phyloP scores from a whole-genome alignment of 2,888 invertebrate genomes.

The Tenthredo amoena region DNA sequence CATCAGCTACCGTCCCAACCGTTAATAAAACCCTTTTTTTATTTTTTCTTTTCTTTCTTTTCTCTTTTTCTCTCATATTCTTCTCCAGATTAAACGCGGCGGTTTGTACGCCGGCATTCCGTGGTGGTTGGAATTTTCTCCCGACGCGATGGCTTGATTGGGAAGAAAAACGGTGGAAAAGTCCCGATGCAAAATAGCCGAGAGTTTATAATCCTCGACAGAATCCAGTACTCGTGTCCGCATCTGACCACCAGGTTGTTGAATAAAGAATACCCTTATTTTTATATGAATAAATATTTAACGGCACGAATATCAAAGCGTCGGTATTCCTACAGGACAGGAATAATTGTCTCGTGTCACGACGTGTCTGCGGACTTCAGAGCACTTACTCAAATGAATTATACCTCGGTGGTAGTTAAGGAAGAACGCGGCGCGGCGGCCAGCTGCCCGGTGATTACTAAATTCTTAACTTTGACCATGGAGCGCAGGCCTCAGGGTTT shows the following conservation, averaged over 20 bases:
- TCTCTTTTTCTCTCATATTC: not conserved
- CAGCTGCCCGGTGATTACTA: conserved; percentile 41
- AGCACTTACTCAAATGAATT: conserved; percentile 32
- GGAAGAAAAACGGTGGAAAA: not conserved
- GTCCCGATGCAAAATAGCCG: not conserved
- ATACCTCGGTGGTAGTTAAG: conserved; percentile 14
- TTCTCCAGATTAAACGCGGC: not conserved
- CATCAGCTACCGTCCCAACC: not conserved
- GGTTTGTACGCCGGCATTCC: conserved; percentile 2
- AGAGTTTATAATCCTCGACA: conserved; percentile 14
- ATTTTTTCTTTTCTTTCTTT: not conserved
- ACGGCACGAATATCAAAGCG: too few relatives aligned
- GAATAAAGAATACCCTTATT: not conserved
- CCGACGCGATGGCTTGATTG: not conserved
- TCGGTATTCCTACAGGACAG: not conserved
- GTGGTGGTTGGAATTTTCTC: not conserved
- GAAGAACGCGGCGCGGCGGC: conserved; percentile 29
- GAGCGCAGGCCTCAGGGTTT: not conserved
- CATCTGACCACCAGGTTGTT: not conserved
- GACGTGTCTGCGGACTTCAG: not conserved
- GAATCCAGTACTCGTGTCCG: not conserved
- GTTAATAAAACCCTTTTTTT: not conserved
- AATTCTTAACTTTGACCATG: conserved; percentile 36
- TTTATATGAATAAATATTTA: too few relatives aligned
- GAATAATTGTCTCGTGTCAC: not conserved